These are phyloP conservation scores for Tenodera sinensis DNA, from an alignment of 2,888 invertebrate species.

Conservation along the genomic window DNA sequence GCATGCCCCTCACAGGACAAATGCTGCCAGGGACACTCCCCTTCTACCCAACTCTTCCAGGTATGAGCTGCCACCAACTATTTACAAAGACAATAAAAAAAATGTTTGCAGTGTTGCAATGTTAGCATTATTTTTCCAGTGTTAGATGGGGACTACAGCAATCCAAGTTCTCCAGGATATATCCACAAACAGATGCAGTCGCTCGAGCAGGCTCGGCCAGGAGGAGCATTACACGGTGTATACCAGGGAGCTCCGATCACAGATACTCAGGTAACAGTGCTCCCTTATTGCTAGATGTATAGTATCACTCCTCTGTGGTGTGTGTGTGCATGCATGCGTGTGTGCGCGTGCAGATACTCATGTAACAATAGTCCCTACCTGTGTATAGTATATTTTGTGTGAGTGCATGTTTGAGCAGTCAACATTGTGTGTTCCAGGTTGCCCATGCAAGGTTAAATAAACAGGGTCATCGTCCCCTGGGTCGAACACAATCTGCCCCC, in stretches of 20 bases:
- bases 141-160: conserved; percentile 48
- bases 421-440: conserved; percentile 39
- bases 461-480: conserved; percentile 70
- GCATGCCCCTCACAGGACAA: conserved; percentile 63
- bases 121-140: conserved; percentile 36
- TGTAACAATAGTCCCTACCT: conserved; percentile 38
- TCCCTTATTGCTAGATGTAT: no score
- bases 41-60: conserved; percentile 66
- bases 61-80: background rate
- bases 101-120: background rate
- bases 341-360: conserved; percentile 65
- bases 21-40: conserved; percentile 65
- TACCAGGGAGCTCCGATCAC: conserved; percentile 55
- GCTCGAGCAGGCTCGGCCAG: conserved; percentile 46
- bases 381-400: background rate
- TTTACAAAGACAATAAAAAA: background rate
- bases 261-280: conserved; percentile 60
- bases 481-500: conserved; percentile 92
- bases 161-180: conserved; percentile 46
- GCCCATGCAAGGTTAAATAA: conserved; percentile 67
- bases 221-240: conserved; percentile 33
- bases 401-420: background rate
- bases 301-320: no score
- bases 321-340: no score
- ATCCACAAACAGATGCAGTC: conserved; percentile 55